These are phyloP conservation scores for Darevskia mixta DNA, from an alignment of 2,797 vertebrate species.

Conservation along the genomic window DNA sequence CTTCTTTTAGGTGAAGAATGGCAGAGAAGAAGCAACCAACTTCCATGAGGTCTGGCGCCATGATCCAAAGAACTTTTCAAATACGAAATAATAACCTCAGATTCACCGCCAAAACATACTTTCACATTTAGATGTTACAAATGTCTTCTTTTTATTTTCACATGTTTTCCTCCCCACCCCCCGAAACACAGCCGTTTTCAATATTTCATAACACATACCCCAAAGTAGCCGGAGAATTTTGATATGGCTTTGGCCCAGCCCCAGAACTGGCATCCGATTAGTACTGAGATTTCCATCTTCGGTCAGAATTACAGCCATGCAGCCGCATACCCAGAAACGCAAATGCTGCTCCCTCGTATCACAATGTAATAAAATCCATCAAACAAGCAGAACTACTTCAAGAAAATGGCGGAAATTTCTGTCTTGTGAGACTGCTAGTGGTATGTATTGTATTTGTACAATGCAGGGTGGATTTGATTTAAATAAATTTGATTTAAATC, in stretches of 20 bases:
- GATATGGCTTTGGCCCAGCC: not conserved
- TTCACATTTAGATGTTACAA: not conserved
- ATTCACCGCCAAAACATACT: not conserved
- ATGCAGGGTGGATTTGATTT: no score
- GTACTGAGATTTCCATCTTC: not conserved
- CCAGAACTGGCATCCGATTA: not conserved
- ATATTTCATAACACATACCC: no score
- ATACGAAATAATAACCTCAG: not conserved
- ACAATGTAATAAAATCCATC: not conserved
- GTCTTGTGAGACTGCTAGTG: not conserved
- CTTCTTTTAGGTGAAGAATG: not conserved
- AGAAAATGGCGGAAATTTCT: not conserved
- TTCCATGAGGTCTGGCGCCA: not conserved
- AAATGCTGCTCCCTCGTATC: not conserved
- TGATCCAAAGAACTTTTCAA: not conserved
- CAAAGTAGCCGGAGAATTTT: not conserved
- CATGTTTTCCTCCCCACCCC: not conserved
- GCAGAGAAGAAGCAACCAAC: not conserved
- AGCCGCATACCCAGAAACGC: not conserved
- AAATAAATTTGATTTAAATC: no score
- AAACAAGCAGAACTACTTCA: not conserved
- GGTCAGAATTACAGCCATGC: not conserved
- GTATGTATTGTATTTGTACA: no score
- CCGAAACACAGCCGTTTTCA: no score
- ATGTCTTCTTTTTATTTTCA: not conserved